A percentile compares a stretch with the other conserved stretches of the same genome.
phyloP scores from a whole-genome alignment of 2,797 vertebrate species.

The Acanthurus lineatus region DNA sequence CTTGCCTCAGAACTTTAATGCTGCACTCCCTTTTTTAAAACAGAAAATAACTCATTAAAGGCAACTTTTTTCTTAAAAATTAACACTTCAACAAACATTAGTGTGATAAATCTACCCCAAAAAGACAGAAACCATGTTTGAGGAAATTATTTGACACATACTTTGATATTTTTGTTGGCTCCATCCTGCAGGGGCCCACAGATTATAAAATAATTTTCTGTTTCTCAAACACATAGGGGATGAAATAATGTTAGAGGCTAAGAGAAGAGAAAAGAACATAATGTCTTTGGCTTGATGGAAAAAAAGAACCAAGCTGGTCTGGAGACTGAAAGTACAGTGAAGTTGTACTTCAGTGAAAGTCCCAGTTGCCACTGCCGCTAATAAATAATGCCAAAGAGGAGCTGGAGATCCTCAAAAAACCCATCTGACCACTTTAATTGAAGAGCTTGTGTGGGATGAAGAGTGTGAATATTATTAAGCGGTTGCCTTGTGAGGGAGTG shows the following conservation, averaged over 20 bases:
- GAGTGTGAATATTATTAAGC: constrained; percentile 28
- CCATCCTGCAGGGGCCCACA: background rate
- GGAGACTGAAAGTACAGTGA: background rate
- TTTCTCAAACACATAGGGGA: background rate
- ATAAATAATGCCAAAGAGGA: constrained; percentile 15
- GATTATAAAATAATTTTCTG: background rate
- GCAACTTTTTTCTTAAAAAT: too few species aligned
- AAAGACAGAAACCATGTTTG: too few species aligned
- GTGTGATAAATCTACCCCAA: too few species aligned
- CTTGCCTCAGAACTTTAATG: too few species aligned
- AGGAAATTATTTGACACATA: too few species aligned
- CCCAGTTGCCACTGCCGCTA: constrained; percentile 5
- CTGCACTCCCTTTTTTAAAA: too few species aligned
- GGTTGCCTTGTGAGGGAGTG: constrained; percentile 10
- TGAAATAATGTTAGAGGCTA: background rate
- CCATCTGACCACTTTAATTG: constrained; percentile 28
- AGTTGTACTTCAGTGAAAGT: background rate
- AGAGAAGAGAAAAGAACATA: background rate
- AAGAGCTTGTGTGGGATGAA: constrained; percentile 39
- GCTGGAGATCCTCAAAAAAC: constrained; percentile 2
- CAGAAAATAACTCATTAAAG: too few species aligned
- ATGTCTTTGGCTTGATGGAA: constrained; percentile 1
- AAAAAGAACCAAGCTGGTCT: background rate
- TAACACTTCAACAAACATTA: too few species aligned
- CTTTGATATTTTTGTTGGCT: too few species aligned